Evolutionary conservation across 2,888 invertebrate genomes (phyloP), one percentile per base, ranked within the genome.

Genomic region (Chirona hameri): DNA sequence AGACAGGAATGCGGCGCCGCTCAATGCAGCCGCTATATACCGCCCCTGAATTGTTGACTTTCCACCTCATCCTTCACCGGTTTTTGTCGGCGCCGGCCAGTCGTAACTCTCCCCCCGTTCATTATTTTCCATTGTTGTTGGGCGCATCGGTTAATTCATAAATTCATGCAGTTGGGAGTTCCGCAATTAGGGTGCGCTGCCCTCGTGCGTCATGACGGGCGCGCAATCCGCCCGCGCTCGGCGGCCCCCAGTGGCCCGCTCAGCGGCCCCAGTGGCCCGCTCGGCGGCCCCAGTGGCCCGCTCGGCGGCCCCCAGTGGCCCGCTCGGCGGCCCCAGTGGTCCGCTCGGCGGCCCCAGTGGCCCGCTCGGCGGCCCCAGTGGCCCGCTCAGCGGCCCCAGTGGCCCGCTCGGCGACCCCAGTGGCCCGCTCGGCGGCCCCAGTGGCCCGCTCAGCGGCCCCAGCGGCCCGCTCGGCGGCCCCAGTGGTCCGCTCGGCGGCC

Each of bases 121-220:
- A 46, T 76, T 76, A 76, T 76, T 76, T 76, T 46, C 76, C 46
- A 46, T 76, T 76, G 76, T 76, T 76, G 76, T 76, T 46, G 21
- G 39, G 76, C 18, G 76, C 46, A 24, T 76, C 46, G 46, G 76
- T 24, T 24, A 76, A 76, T 76, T 46, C 46, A 39, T 76, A 76
- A 76, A 76, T 46, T 46, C 39, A 46, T 76, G 76, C 39, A n/a
- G 39, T 9, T 18, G 46, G 46, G 46, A 24, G 76, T 76, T 27
- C 76, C 76, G 27, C 76, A 76, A 76, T 76, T 76, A 76, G 76
- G 10, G 46, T 39, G 76, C 1, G 24, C 46, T 24, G 76, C 21
- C 24, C 76, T 27, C 72, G 72, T 31, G 72, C 72, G 72, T 72
- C 72, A 72, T 31, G 72, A 0, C 0, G 27, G 18, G 57, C 2